Conservation (phyloP, 2,888 invertebrate species). For the Dasysyrphus tricinctus region DNA sequence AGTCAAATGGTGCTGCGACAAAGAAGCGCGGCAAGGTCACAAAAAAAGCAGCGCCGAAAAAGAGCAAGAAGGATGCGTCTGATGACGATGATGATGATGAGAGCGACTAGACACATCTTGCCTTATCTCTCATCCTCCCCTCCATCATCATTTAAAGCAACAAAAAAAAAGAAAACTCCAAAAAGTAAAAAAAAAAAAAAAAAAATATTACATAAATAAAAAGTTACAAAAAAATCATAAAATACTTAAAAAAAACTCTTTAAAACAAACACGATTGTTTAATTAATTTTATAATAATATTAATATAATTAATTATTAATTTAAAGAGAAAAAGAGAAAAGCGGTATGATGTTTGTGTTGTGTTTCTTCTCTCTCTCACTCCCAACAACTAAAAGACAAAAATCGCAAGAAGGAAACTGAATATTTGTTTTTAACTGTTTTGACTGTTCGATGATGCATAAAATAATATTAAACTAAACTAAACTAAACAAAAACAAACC, state of each 20-base stretch:
- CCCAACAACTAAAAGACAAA: slow-evolving; percentile 9
- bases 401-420: slow-evolving; percentile 30
- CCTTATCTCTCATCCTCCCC: slow-evolving; percentile 52
- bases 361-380: slow-evolving; percentile 37
- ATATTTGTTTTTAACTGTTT: slow-evolving; percentile 51
- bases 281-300: slow-evolving; percentile 75
- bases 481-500: not conserved
- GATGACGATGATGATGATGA: slow-evolving; percentile 87
- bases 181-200: slow-evolving; percentile 66
- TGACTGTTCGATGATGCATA: slow-evolving; percentile 46
- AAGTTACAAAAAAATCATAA: slow-evolving; percentile 66
- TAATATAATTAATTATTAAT: slow-evolving; percentile 74
- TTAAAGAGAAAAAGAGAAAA: slow-evolving; percentile 76
- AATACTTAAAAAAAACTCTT: slow-evolving; percentile 69
- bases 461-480: slow-evolving; percentile 36
- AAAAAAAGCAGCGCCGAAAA: slow-evolving; percentile 84
- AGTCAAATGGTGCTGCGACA: slow-evolving; percentile 83
- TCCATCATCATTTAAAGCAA: slow-evolving; percentile 63
- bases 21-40: slow-evolving; percentile 84
- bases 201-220: slow-evolving; percentile 65
- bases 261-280: slow-evolving; percentile 72
- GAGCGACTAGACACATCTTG: slow-evolving; percentile 85
- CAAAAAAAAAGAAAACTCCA: slow-evolving; percentile 53
- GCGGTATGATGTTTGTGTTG: slow-evolving; percentile 61
- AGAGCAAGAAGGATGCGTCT: slow-evolving; percentile 86